These are phyloP conservation scores for Gobiocypris rarus DNA, from an alignment of 2,113 vertebrate species.

Conservation along the genomic window DNA sequence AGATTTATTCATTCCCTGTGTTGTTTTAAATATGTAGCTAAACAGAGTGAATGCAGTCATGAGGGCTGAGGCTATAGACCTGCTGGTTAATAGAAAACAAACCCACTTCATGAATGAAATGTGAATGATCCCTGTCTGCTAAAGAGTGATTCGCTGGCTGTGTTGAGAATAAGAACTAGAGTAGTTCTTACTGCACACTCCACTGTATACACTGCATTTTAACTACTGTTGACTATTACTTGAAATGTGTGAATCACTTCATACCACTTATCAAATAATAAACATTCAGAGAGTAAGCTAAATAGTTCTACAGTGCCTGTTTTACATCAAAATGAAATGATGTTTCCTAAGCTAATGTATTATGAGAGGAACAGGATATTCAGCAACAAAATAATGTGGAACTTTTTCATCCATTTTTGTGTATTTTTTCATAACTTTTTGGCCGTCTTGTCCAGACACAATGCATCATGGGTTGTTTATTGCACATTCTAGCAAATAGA, in stretches of 20 bases:
- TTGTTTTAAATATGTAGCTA: neutral
- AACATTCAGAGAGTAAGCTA: neutral
- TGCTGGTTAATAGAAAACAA: neutral
- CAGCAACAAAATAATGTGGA: too few species aligned
- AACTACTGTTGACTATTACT: neutral
- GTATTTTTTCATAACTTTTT: too few species aligned
- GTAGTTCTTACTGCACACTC: neutral
- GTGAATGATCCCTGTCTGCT: neutral
- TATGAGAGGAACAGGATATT: too few species aligned
- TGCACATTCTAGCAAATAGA: too few species aligned
- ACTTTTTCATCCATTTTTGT: too few species aligned
- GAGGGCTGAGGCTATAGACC: neutral
- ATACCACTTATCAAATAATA: neutral
- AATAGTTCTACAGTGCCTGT: neutral
- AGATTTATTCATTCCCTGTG: conserved; percentile 9
- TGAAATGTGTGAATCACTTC: neutral
- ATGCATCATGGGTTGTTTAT: too few species aligned
- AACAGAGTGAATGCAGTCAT: neutral
- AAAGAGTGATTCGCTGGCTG: neutral
- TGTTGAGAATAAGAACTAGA: neutral
- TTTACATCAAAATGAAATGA: too few species aligned
- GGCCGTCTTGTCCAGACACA: too few species aligned
- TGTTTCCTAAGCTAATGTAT: too few species aligned
- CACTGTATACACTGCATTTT: neutral
- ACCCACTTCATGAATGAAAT: conserved; percentile 9